phyloP scores from a whole-genome alignment of 2,797 vertebrate species.

The Epinephelus coioides region DNA sequence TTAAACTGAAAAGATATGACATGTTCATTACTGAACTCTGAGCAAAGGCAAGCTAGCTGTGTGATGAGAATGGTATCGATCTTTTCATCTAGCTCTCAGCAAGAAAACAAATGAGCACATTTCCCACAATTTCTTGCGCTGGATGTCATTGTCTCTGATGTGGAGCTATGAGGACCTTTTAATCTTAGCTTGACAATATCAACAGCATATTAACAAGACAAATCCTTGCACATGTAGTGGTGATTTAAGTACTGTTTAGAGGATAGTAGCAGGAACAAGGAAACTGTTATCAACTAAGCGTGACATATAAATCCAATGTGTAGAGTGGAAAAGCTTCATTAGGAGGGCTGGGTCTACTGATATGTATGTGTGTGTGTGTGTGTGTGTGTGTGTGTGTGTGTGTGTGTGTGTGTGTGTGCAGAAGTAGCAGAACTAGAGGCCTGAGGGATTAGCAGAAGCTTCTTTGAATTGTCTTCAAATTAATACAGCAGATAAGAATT shows the following conservation, averaged over 20 bases:
- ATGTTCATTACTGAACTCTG: neutral
- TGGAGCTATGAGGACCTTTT: neutral
- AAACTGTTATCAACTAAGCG: neutral
- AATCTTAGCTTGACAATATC: neutral
- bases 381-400: neutral
- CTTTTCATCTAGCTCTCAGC: neutral
- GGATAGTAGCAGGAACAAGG: neutral
- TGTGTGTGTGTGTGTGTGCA: neutral
- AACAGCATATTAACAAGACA: neutral
- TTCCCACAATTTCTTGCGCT: neutral
- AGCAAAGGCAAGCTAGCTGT: neutral
- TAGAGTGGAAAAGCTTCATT: slow-evolving; percentile 22
- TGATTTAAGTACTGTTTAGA: slow-evolving; percentile 8
- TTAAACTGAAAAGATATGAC: neutral
- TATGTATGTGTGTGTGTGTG: neutral
- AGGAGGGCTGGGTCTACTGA: neutral
- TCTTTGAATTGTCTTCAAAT: slow-evolving; percentile 39
- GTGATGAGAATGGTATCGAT: neutral
- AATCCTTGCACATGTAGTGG: neutral
- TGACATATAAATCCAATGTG: slow-evolving; percentile 2
- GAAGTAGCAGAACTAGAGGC: slow-evolving; percentile 5
- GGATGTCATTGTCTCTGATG: neutral
- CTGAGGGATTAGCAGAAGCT: slow-evolving; percentile 41
- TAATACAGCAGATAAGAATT: slow-evolving; percentile 45
- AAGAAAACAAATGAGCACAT: neutral